These are phyloP conservation scores for Pocillopora meandrina DNA, from an alignment of 92 coral and sea anemone genomes.

Conservation along the genomic window DNA sequence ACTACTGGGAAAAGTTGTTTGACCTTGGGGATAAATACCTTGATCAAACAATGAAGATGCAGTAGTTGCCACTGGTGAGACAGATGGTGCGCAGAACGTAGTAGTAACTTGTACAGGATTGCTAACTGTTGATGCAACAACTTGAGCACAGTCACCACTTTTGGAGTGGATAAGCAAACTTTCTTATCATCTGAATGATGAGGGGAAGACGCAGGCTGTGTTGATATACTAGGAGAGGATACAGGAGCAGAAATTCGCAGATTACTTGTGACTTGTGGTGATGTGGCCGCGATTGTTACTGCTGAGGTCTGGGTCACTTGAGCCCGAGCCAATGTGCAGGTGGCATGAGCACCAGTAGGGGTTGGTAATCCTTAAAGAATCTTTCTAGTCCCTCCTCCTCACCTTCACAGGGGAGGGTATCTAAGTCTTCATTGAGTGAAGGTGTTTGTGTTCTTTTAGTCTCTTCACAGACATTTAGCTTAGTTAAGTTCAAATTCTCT, in stretches of 20 bases:
- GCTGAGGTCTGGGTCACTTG: neutral
- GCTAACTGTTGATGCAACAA: neutral
- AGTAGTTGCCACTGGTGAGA: neutral
- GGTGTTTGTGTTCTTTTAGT: slow-evolving; percentile 4
- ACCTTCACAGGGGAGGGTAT: slow-evolving; percentile 1
- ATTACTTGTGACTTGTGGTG: neutral
- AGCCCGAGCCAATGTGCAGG: neutral
- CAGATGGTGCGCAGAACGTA: neutral
- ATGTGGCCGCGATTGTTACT: neutral
- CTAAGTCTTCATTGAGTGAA: slow-evolving; percentile 13
- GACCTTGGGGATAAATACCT: slow-evolving; percentile 1
- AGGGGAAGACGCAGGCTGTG: slow-evolving; percentile 16
- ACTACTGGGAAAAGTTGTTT: neutral
- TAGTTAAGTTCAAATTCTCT: slow-evolving; percentile 10
- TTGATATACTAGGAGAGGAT: slow-evolving; percentile 13
- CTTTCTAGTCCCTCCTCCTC: slow-evolving; percentile 9
- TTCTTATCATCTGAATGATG: slow-evolving; percentile 1
- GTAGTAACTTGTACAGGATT: slow-evolving; percentile 3
- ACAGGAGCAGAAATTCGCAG: slow-evolving; percentile 1
- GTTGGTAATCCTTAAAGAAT: slow-evolving; percentile 9
- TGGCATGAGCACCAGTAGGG: slow-evolving; percentile 7
- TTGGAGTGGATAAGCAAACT: slow-evolving; percentile 18
- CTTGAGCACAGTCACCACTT: neutral
- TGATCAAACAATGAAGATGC: neutral
- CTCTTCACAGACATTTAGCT: slow-evolving; percentile 16